Evolutionary conservation across 2,113 vertebrate genomes (phyloP).

Genomic region (Chaetodon trifascialis): DNA sequence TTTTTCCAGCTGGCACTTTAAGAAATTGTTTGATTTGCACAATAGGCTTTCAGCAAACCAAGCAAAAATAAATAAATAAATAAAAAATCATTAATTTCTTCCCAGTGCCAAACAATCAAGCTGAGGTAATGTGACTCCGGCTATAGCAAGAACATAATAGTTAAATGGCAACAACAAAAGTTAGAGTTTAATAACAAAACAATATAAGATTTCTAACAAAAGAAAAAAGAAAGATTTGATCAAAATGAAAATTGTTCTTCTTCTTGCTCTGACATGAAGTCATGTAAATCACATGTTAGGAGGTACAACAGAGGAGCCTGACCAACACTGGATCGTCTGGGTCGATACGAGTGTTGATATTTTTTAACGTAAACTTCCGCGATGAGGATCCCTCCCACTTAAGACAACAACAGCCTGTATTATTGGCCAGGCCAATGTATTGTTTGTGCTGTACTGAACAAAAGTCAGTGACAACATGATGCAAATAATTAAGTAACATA

Average conservation of each 20-base stretch:
- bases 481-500: background rate
- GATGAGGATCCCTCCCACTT: background rate
- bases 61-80: slow-evolving; percentile 20
- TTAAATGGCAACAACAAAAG: background rate
- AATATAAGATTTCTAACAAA: background rate
- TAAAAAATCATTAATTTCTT: background rate
- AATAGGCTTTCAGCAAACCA: slow-evolving; percentile 3
- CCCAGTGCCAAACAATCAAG: background rate
- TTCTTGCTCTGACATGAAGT: background rate
- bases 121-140: background rate
- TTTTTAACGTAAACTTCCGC: background rate
- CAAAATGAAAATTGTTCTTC: background rate
- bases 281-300: background rate
- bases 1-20: slow-evolving; percentile 47
- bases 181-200: background rate
- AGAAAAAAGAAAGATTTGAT: background rate
- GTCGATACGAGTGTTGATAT: too few relatives aligned
- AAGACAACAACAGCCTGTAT: too few relatives aligned
- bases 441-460: background rate
- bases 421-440: background rate
- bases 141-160: background rate
- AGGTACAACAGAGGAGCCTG: background rate
- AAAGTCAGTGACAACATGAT: background rate
- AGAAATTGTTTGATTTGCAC: slow-evolving; percentile 58
- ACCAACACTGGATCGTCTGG: background rate